Evolutionary conservation across 2,113 vertebrate genomes (phyloP), one percentile per base, ranked within the genome.

Genomic region (Sebastes schlegelii): DNA sequence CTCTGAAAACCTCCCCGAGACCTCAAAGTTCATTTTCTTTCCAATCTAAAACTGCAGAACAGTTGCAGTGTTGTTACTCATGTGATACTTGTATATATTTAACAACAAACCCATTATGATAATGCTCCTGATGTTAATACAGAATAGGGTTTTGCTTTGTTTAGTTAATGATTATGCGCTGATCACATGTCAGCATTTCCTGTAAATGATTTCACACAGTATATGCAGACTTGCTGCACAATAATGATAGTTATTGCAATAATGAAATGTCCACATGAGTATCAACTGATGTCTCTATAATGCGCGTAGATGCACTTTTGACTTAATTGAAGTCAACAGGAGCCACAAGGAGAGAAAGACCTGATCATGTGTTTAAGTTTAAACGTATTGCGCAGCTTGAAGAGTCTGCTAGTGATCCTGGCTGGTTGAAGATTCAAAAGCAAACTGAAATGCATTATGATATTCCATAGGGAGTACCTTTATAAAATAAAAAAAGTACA

Each of bases 401-500:
- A 65, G 63, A 66, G 40, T 45, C 68, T 70, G 57, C 11, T 17
- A 57, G 51, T 76, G 21, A 78, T 52, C 65, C 55, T 51, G 43
- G 14, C 21, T 66, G 64, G n/a, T 34, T 85, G 43, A 70, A 80
- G 45, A 71, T 64, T 76, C 43, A 67, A 78, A 80, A 77, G 68
- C 23, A 80, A 86, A 88, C 26, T 45, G 2, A 82, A 87, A 65
- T 75, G 58, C 26, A 63, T 70, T 75, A 75, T 82, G 19, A 80
- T 80, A 70, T 62, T 77, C 46, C 65, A 91, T 74, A 89, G 21
- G 76, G 85, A 74, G 69, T 80, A 81, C 67, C 55, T 77, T 84
- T 55, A 71, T 79, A 73, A 86, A 81, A 83, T 78, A 90, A 82
- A 82, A 26, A 46, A 83, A 77, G 63, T 74, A 86, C 66, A 80